A percentile compares a stretch with the other conserved stretches of the same genome.
Evolutionary conservation across 1,140 invertebrate species (phyloP).

Genomic region (Neomicropteryx cornuta): DNA sequence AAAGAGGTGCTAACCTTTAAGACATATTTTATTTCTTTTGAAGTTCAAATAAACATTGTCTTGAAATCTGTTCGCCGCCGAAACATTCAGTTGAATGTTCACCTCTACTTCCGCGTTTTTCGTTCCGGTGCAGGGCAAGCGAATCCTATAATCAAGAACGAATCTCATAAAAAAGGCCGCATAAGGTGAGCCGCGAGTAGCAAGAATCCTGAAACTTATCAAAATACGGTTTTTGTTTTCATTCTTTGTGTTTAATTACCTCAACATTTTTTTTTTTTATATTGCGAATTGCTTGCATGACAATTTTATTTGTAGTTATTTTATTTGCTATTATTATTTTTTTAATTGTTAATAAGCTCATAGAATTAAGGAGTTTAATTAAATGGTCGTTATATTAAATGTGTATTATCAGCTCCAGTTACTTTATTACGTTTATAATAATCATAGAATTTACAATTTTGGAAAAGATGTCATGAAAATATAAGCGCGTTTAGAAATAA

Average conservation of each 20-base stretch:
- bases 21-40: slow-evolving; percentile 77
- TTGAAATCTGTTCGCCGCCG: slow-evolving; percentile 45
- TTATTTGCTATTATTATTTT: not conserved
- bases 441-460: too few species aligned
- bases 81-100: slow-evolving; percentile 65
- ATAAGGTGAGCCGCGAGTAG: slow-evolving; percentile 9
- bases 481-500: too few species aligned
- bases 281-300: too few species aligned
- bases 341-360: too few species aligned
- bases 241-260: too few species aligned
- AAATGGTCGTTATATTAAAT: too few species aligned
- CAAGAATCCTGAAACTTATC: slow-evolving; percentile 1
- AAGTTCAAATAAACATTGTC: slow-evolving; percentile 69
- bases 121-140: slow-evolving; percentile 65
- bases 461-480: too few species aligned
- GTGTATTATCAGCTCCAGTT: too few species aligned
- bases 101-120: slow-evolving; percentile 66
- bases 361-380: too few species aligned
- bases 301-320: slow-evolving; percentile 1
- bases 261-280: slow-evolving; percentile 6
- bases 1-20: slow-evolving; percentile 73
- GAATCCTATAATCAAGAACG: slow-evolving; percentile 45
- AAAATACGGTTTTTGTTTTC: too few species aligned
- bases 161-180: slow-evolving; percentile 5
- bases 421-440: too few species aligned